A percentile compares a stretch with the other conserved stretches of the same genome.
phyloP scores from a whole-genome alignment of 2,888 invertebrate species.

The Yponomeuta cagnagella region DNA sequence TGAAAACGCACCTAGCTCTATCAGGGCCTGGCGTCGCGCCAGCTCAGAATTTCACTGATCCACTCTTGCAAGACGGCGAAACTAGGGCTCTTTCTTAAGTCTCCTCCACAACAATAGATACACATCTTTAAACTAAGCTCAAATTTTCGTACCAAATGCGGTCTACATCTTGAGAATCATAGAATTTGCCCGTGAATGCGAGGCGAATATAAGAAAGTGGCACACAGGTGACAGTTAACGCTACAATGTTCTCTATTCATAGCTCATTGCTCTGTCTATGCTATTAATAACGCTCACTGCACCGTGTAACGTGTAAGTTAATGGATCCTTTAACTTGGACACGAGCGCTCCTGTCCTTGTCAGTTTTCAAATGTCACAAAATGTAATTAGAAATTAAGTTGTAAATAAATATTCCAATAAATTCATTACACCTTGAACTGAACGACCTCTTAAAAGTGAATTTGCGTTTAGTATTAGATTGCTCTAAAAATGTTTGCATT shows the following conservation, averaged over 20 bases:
- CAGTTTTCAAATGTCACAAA: not conserved
- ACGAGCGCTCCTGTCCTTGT: not conserved
- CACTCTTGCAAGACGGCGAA: constrained; percentile 15
- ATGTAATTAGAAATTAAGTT: not conserved
- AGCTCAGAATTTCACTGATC: constrained; percentile 33
- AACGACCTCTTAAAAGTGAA: too few species aligned
- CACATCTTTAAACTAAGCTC: not conserved
- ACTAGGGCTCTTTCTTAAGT: constrained; percentile 4
- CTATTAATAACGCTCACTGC: too few species aligned
- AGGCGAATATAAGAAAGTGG: not conserved
- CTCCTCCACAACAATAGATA: not conserved
- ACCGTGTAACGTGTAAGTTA: not conserved
- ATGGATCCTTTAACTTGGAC: not conserved
- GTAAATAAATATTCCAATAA: too few species aligned
- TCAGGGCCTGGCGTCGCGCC: constrained; percentile 39
- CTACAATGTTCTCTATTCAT: not conserved
- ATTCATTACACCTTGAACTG: too few species aligned
- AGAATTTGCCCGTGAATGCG: not conserved
- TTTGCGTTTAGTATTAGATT: too few species aligned
- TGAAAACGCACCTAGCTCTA: constrained; percentile 18
- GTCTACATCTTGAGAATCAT: not conserved
- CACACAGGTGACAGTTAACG: not conserved
- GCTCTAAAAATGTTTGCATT: too few species aligned
- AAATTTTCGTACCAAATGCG: not conserved
- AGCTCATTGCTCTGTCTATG: not conserved